Conservation (phyloP, 2,113 vertebrate genomes). For the Callorhinus ursinus region DNA sequence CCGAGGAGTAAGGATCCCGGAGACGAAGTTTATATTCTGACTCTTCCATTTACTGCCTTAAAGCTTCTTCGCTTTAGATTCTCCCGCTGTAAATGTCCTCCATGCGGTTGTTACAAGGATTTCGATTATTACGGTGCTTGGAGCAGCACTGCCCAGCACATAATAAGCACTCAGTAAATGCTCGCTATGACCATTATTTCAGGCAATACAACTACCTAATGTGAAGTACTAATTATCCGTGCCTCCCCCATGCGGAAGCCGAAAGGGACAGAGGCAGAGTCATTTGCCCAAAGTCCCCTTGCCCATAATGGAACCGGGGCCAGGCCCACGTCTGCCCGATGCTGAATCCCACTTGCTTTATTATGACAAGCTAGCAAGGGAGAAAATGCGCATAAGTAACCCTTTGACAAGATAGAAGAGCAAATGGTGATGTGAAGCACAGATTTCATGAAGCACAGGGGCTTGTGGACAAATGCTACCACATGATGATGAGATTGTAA, state of each 20-base stretch:
- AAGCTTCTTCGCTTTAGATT: slow-evolving; percentile 17
- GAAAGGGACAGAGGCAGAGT: background rate
- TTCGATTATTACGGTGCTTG: slow-evolving; percentile 56
- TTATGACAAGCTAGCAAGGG: background rate
- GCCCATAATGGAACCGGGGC: background rate
- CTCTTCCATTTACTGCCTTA: background rate
- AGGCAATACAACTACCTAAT: background rate
- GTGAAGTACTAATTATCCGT: background rate
- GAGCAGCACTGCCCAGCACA: background rate
- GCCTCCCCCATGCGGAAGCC: slow-evolving; percentile 2
- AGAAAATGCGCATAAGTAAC: background rate
- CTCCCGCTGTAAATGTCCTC: background rate
- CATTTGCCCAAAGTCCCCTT: background rate
- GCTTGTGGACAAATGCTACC: background rate
- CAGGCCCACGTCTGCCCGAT: background rate
- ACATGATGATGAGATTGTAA: background rate
- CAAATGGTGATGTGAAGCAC: background rate
- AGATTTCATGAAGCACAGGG: background rate
- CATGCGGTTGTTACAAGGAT: background rate
- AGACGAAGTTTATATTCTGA: background rate
- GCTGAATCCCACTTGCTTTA: background rate
- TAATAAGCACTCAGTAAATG: slow-evolving; percentile 32
- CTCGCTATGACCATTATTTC: slow-evolving; percentile 39
- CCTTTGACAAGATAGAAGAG: background rate
- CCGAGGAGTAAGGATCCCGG: background rate